A percentile compares a stretch with the other conserved stretches of the same genome.
phyloP scores from a whole-genome alignment of 2,888 invertebrate species.

The Metalampra italica region DNA sequence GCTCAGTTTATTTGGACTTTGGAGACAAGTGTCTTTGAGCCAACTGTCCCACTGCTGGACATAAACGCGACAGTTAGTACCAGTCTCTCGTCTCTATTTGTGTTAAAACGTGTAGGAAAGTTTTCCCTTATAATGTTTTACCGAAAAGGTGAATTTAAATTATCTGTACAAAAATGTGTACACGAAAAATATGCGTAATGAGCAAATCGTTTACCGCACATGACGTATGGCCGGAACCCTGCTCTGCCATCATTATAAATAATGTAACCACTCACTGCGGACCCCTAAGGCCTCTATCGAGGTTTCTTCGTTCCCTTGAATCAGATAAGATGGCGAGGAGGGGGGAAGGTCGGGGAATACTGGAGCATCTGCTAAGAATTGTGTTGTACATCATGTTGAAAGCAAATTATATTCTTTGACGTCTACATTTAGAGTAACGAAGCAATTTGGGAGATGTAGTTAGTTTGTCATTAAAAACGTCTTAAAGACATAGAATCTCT shows the following conservation, averaged over 20 bases:
- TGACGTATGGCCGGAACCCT: conserved; percentile 50
- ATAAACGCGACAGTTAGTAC: too few species aligned
- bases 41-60: too few species aligned
- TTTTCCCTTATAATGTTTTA: neutral
- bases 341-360: conserved; percentile 24
- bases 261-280: conserved; percentile 39
- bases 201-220: conserved; percentile 57
- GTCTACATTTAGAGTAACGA: conserved; percentile 31
- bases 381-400: conserved; percentile 52
- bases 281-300: conserved; percentile 17
- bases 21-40: too few species aligned
- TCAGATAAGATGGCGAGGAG: conserved; percentile 1
- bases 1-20: too few species aligned
- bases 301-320: neutral
- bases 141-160: neutral
- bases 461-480: neutral
- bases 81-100: too few species aligned
- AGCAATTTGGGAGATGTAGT: conserved; percentile 13
- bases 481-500: too few species aligned
- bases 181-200: conserved; percentile 38
- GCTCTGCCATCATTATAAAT: conserved; percentile 57
- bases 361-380: conserved; percentile 49
- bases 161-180: neutral
- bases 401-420: conserved; percentile 49
- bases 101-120: neutral